Percentiles rank a stretch among this genome's conserved stretches.
These are phyloP conservation scores for Syndactyla subalaris DNA, from an alignment of 2,797 vertebrate genomes.

Conservation along the genomic window DNA sequence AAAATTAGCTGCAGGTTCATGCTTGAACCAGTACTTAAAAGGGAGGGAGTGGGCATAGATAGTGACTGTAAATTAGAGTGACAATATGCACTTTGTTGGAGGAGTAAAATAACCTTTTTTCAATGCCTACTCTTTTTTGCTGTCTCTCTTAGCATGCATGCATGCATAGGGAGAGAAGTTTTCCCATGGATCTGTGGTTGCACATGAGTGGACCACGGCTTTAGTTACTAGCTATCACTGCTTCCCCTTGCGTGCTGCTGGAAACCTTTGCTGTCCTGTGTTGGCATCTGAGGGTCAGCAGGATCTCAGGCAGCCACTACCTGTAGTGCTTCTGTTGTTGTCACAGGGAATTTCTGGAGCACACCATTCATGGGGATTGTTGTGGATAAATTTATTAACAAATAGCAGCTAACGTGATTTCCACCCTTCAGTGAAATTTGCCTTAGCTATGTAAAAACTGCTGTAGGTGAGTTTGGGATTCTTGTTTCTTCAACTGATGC, in stretches of 20 bases:
- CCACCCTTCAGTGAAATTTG: background rate
- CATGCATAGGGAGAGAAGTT: background rate
- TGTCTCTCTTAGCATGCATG: background rate
- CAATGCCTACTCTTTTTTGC: background rate
- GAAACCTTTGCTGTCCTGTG: background rate
- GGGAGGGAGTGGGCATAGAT: background rate
- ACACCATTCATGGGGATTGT: background rate
- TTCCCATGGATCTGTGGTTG: background rate
- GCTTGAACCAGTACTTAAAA: conserved; percentile 34
- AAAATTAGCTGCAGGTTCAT: conserved; percentile 68
- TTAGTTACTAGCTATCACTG: background rate
- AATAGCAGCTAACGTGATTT: background rate
- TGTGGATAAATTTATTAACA: background rate
- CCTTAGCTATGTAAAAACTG: background rate
- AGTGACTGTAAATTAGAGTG: background rate
- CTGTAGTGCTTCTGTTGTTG: background rate
- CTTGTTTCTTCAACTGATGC: background rate
- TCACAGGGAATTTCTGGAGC: background rate
- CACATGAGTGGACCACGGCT: background rate
- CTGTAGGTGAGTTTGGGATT: background rate
- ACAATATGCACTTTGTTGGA: conserved; percentile 10
- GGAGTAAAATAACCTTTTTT: conserved; percentile 35
- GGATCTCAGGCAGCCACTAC: background rate
- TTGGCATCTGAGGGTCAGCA: background rate
- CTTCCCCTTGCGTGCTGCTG: background rate